Evolutionary conservation across 2,113 vertebrate species (phyloP).

Genomic region (Rhabdornis inornatus): DNA sequence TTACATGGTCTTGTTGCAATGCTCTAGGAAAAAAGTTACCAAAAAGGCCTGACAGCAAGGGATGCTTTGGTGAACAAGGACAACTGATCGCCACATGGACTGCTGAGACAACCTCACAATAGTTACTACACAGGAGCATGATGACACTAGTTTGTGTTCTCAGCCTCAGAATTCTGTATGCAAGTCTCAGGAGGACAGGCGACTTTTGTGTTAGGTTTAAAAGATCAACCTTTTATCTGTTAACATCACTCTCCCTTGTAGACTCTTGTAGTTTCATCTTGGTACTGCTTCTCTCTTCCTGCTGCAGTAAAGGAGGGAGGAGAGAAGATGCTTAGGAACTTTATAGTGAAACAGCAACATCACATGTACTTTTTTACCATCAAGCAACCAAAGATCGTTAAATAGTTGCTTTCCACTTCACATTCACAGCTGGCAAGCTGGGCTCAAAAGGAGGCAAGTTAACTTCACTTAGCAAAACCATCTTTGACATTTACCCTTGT

Average conservation of each 20-base stretch:
- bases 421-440: not conserved
- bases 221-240: not conserved
- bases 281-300: not conserved
- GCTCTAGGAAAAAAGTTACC: not conserved
- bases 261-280: not conserved
- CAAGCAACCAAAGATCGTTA: not conserved
- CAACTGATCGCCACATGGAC: not conserved
- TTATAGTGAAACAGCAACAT: not conserved
- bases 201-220: not conserved
- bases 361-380: not conserved
- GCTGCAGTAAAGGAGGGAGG: not conserved
- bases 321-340: not conserved
- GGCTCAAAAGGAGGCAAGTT: not conserved
- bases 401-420: not conserved
- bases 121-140: not conserved
- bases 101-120: not conserved
- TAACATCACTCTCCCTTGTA: not conserved
- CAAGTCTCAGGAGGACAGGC: not conserved
- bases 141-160: not conserved
- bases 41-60: not conserved
- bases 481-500: not conserved
- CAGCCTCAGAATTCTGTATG: not conserved
- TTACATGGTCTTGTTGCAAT: not conserved
- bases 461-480: not conserved
- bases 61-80: not conserved